Evolutionary conservation across 2,888 invertebrate genomes (phyloP).

Genomic region (Plebejus argus): DNA sequence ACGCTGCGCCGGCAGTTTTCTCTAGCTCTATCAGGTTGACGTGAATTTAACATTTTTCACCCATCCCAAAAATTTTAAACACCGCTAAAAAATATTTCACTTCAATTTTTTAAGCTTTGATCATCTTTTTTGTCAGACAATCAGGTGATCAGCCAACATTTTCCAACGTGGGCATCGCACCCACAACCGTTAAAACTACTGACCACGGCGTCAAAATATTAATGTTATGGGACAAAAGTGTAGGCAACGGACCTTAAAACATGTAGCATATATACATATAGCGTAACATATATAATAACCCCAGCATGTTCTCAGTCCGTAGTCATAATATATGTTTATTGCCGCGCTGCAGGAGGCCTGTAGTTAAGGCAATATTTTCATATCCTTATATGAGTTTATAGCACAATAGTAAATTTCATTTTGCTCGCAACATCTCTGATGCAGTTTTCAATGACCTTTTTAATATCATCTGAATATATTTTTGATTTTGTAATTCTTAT

Average conservation of each 20-base stretch:
- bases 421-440: constrained; percentile 1
- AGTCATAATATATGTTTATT: constrained; percentile 14
- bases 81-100: too few species aligned
- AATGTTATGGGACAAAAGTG: not conserved
- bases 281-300: not conserved
- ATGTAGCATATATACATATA: not conserved
- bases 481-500: not conserved
- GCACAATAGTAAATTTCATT: not conserved
- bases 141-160: too few species aligned
- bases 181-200: too few species aligned
- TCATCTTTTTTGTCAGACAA: too few species aligned
- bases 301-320: not conserved
- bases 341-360: constrained; percentile 9
- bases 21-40: too few species aligned
- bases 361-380: constrained; percentile 17
- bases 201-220: not conserved
- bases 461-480: not conserved
- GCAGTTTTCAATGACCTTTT: not conserved
- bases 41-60: too few species aligned
- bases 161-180: too few species aligned
- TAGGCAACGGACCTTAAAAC: not conserved
- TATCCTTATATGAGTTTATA: constrained; percentile 5
- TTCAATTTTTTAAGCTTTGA: too few species aligned
- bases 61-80: too few species aligned
- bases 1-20: too few species aligned